Percentiles rank a stretch among this genome's conserved stretches.
phyloP scores from a whole-genome alignment of 2,797 vertebrate genomes.

The Pangasius djambal region DNA sequence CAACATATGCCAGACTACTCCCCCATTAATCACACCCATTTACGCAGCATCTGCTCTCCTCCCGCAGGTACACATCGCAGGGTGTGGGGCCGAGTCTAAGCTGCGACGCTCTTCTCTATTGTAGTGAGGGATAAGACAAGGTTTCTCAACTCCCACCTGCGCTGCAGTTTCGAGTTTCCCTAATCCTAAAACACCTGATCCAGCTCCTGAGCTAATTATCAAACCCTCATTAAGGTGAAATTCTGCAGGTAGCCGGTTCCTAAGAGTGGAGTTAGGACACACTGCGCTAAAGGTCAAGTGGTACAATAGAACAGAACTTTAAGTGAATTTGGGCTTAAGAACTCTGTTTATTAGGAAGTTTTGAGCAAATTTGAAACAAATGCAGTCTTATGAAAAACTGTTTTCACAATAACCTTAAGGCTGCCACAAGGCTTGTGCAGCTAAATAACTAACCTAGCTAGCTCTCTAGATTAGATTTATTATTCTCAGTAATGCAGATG shows the following conservation, averaged over 20 bases:
- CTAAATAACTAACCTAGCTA: neutral
- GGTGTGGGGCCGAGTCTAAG: neutral
- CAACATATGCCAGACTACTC: constrained; percentile 47
- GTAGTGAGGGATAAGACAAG: neutral
- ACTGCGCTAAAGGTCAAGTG: neutral
- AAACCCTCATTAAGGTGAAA: neutral
- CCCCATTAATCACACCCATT: constrained; percentile 52
- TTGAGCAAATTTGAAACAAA: neutral
- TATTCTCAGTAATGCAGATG: neutral
- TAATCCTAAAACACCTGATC: constrained; percentile 14
- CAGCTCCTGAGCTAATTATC: neutral
- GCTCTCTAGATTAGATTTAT: neutral
- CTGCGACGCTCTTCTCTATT: neutral
- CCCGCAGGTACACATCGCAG: constrained; percentile 14
- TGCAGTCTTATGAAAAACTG: neutral
- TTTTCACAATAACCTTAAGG: neutral
- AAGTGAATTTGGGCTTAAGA: neutral
- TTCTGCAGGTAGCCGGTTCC: neutral
- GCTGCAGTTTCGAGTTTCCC: neutral
- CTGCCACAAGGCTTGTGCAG: neutral
- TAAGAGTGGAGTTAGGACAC: neutral
- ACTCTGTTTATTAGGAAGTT: neutral
- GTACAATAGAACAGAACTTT: neutral
- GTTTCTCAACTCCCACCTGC: neutral
- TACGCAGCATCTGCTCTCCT: constrained; percentile 52